These are phyloP conservation scores for Catharus bicknelli DNA, from an alignment of 2,113 vertebrate species.

Conservation along the genomic window DNA sequence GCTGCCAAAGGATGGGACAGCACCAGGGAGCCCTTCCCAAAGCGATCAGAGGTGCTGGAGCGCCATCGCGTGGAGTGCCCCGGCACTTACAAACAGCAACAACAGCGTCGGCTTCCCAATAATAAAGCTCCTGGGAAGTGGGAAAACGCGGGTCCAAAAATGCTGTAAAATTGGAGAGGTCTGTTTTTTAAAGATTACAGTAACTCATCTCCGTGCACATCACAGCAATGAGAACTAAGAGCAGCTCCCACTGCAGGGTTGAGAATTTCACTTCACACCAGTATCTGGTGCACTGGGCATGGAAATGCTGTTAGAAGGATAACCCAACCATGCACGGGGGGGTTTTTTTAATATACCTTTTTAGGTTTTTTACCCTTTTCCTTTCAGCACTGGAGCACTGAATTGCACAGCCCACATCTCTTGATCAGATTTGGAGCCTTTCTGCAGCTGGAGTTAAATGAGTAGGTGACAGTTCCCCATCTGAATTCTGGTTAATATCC, in stretches of 20 bases:
- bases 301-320: fast-evolving
- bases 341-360: fast-evolving
- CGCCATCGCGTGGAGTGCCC: slow-evolving; percentile 63
- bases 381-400: not conserved
- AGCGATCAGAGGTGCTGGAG: slow-evolving; percentile 47
- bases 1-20: slow-evolving; percentile 37
- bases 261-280: not conserved
- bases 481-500: not conserved
- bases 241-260: not conserved
- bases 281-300: not conserved
- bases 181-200: not conserved
- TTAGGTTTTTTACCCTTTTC: not conserved
- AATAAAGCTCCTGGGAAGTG: not conserved
- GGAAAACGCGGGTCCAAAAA: not conserved
- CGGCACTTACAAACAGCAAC: not conserved
- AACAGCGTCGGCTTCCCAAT: fast-evolving
- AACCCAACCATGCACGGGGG: not conserved
- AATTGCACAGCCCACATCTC: not conserved
- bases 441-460: not conserved
- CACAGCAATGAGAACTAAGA: fast-evolving
- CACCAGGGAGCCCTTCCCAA: not conserved
- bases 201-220: too few species aligned
- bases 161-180: fast-evolving
- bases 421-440: not conserved
- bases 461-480: not conserved